These are phyloP conservation scores for Drosophila dunni DNA, from an alignment of 1,140 invertebrate species.

Conservation along the genomic window DNA sequence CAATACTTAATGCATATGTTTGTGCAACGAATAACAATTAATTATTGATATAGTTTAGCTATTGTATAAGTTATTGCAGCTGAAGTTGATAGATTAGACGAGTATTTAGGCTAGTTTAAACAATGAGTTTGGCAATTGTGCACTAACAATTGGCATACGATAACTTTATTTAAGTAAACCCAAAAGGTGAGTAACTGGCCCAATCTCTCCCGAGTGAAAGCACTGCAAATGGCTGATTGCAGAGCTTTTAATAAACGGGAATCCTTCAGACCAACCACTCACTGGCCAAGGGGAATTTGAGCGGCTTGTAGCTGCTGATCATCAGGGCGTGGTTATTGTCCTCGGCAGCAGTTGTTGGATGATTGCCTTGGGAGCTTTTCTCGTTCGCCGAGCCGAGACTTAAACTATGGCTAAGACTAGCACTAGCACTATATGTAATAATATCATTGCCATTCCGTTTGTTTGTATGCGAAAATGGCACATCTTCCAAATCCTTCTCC, in stretches of 20 bases:
- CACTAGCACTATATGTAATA: conserved; percentile 54
- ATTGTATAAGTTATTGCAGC: not conserved
- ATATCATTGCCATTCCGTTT: conserved; percentile 64
- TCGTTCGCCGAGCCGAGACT: conserved; percentile 66
- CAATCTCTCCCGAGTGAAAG: conserved; percentile 16
- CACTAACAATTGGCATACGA: conserved; percentile 23
- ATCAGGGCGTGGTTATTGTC: conserved; percentile 80
- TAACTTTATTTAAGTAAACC: conserved; percentile 28
- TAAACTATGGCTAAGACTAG: conserved; percentile 69
- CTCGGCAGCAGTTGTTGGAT: conserved; percentile 73
- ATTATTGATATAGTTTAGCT: conserved; percentile 12
- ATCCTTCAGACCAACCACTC: conserved; percentile 77
- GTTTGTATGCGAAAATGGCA: conserved; percentile 13
- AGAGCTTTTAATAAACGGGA: conserved; percentile 32
- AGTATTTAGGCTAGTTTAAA: conserved; percentile 44
- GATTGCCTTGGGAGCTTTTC: conserved; percentile 37
- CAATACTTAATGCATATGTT: conserved; percentile 54
- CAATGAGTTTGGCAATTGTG: conserved; percentile 45
- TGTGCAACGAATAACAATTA: conserved; percentile 46
- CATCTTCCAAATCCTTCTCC: conserved; percentile 5
- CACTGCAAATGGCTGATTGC: conserved; percentile 74
- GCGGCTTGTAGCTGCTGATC: conserved; percentile 80
- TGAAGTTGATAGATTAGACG: conserved; percentile 6
- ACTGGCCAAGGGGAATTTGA: conserved; percentile 81
- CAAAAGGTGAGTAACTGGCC: not conserved